Conservation (phyloP, 2,888 invertebrate species). For the Spatulosminthurus flaviceps region DNA sequence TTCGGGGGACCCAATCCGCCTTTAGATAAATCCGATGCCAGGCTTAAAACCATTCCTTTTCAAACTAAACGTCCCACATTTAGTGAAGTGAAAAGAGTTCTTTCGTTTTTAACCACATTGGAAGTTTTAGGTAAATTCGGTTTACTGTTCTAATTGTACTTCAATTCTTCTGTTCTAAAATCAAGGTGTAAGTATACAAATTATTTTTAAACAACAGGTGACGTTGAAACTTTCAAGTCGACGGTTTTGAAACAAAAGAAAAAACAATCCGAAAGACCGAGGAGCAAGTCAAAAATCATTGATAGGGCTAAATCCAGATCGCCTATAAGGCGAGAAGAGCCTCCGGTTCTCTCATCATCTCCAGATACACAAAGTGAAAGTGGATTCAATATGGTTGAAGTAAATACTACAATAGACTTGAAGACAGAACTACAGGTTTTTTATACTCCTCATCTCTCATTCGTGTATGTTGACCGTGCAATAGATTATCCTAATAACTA, state of each 20-base stretch:
- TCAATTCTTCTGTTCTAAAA: too few species aligned
- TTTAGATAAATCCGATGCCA: conserved; percentile 72
- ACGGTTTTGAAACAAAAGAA: conserved; percentile 38
- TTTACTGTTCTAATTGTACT: too few species aligned
- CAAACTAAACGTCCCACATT: conserved; percentile 83
- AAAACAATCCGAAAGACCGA: not conserved
- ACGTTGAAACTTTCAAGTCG: conserved; percentile 26
- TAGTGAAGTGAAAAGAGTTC: conserved; percentile 80
- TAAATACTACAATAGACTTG: conserved; percentile 50
- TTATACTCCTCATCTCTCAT: too few species aligned
- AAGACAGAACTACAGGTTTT: conserved; percentile 45
- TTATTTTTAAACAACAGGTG: conserved; percentile 10
- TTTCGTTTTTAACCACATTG: conserved; percentile 72
- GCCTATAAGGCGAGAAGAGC: conserved; percentile 63
- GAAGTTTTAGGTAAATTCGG: conserved; percentile 77
- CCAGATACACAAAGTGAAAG: conserved; percentile 42
- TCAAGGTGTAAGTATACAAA: too few species aligned
- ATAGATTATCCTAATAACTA: not conserved
- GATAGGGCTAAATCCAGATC: conserved; percentile 74
- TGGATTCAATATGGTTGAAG: conserved; percentile 19
- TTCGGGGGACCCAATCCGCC: conserved; percentile 79
- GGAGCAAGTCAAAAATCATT: conserved; percentile 63
- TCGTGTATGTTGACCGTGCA: too few species aligned
- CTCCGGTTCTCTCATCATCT: conserved; percentile 27
- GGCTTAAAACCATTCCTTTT: conserved; percentile 80